phyloP scores from a whole-genome alignment of 2,888 invertebrate species.

The Eurytoma californica region DNA sequence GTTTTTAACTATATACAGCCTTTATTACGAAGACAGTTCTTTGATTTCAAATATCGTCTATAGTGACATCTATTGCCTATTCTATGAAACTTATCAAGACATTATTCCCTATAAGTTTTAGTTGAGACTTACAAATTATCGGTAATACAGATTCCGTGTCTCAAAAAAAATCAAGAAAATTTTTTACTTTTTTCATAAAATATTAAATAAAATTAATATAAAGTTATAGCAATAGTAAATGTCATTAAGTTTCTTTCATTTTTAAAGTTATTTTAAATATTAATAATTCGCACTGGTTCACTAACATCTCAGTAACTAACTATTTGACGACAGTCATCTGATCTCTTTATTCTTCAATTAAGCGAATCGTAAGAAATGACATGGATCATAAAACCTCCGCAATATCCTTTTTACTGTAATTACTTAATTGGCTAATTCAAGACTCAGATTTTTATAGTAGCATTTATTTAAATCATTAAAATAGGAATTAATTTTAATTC shows the following conservation, averaged over 20 bases:
- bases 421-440: background rate
- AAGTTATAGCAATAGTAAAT: background rate
- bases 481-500: too few relatives aligned
- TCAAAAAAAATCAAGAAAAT: background rate
- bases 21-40: too few relatives aligned
- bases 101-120: background rate
- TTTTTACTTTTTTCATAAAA: background rate
- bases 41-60: background rate
- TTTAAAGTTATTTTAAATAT: slow-evolving; percentile 14
- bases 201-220: background rate
- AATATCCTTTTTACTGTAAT: slow-evolving; percentile 7
- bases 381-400: slow-evolving; percentile 16
- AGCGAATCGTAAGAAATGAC: slow-evolving; percentile 43
- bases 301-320: slow-evolving; percentile 62
- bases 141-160: background rate
- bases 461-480: too few relatives aligned
- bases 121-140: background rate
- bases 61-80: slow-evolving; percentile 1
- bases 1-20: too few relatives aligned
- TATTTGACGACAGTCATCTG: slow-evolving; percentile 60
- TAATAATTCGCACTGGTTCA: slow-evolving; percentile 21
- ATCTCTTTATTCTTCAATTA: slow-evolving; percentile 66
- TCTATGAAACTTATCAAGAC: background rate
- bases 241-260: background rate
- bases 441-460: too few relatives aligned